Base-by-base conservation (phyloP, 2,113 vertebrate species). In the Procapra przewalskii region DNA sequence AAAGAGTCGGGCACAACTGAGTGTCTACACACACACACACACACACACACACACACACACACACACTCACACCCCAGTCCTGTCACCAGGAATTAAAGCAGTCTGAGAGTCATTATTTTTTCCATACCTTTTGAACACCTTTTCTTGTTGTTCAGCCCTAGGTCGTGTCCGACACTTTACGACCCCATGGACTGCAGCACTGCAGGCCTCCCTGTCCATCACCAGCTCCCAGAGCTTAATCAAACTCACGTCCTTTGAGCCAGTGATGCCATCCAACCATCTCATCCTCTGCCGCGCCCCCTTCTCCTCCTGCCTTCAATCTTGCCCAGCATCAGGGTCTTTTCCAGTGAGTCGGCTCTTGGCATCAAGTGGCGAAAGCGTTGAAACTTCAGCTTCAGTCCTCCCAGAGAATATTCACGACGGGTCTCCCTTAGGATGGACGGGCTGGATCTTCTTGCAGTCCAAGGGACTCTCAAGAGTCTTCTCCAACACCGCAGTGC, bases 281-380 rank as follows among this genome's bases (percentile, higher is more conserved):
- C 62, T 64, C 31, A 8, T 17, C 31, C 62, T 64, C 62, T n/a
- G 62, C 8, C 15, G 3, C 0, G 3, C 0, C 31, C 31, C 31
- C 31, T n/a, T 64, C 15, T 64, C 62, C 31, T 64, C 62, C 62
- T 3, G 15, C 62, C 62, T 0, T 17, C 62, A n/a, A 4, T n/a
- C 31, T 17, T n/a, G 17, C 62, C 62, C 31, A 64, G 31, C 31
- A 17, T 17, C 62, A 8, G 31, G 31, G 31, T 64, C 62, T 64
- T 64, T 64, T 64, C 31, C 15, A 8, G 0, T 4, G 62, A 64
- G 7, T 8, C 15, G 0, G 60, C 31, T 33, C 31, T 33, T 64
- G 0, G 0, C 60, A 33, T 33, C 60, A 33, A 1, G 31, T 16
- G 60, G 31, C 0, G 0, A 33, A 16, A 64, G 31, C 3, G 7